Conservation (phyloP, 2,113 vertebrate genomes). For the Eretmochelys imbricata region DNA sequence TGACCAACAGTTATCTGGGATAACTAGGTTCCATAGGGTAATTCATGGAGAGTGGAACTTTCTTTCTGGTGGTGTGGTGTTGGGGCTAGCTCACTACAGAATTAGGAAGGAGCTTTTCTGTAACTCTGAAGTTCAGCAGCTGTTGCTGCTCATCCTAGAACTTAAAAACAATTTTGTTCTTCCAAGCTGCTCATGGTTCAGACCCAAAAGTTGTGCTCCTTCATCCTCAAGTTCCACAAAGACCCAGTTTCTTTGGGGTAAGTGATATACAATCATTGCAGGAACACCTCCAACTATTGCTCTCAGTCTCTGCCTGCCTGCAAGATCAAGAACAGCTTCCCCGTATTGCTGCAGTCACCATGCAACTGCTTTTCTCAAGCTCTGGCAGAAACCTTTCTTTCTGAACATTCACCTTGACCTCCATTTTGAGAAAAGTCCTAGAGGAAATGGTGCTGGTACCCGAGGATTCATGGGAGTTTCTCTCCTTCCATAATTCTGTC, state of each 20-base stretch:
- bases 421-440: background rate
- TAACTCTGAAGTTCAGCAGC: background rate
- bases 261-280: too few relatives aligned
- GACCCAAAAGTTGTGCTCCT: background rate
- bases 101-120: background rate
- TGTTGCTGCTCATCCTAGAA: background rate
- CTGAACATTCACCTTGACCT: background rate
- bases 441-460: background rate
- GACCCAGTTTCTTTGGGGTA: background rate
- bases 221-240: background rate
- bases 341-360: background rate
- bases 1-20: background rate
- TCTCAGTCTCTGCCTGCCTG: background rate
- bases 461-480: background rate
- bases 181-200: background rate
- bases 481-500: background rate
- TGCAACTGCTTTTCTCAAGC: background rate
- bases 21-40: background rate
- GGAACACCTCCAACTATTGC: background rate
- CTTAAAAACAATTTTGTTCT: background rate
- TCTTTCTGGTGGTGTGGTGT: background rate
- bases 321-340: background rate
- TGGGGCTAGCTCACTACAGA: background rate
- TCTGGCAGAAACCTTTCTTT: background rate
- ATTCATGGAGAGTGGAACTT: background rate